A percentile compares a stretch with the other conserved stretches of the same genome.
phyloP scores from a whole-genome alignment of 2,113 vertebrate genomes.

The Vimba vimba region DNA sequence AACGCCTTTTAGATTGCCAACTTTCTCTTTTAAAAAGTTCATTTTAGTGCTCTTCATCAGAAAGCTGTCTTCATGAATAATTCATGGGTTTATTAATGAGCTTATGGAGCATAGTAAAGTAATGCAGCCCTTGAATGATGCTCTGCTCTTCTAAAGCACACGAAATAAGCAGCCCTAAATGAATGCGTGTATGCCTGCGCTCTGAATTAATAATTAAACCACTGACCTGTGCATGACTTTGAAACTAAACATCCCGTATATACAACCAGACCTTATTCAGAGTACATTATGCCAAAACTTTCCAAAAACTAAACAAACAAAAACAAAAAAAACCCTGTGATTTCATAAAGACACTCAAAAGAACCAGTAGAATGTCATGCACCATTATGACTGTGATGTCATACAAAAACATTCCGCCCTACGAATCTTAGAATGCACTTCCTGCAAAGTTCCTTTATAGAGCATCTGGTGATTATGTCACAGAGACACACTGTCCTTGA shows the following conservation, averaged over 20 bases:
- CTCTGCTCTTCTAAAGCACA: conserved; percentile 6
- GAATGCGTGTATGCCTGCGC: conserved; percentile 8
- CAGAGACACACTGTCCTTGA: not conserved
- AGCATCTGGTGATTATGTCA: conserved; percentile 18
- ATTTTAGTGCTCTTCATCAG: conserved; percentile 35
- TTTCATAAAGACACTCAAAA: not conserved
- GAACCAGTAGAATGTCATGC: not conserved
- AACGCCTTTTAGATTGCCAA: not conserved
- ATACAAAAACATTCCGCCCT: not conserved
- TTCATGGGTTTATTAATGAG: conserved; percentile 61
- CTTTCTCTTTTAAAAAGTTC: conserved; percentile 27
- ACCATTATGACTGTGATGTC: not conserved
- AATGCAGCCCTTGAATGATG: conserved; percentile 32
- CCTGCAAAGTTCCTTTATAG: not conserved
- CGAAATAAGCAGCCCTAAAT: conserved; percentile 6
- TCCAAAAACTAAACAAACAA: too few species aligned
- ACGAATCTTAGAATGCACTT: not conserved
- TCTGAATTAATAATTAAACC: conserved; percentile 39
- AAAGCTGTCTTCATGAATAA: conserved; percentile 52
- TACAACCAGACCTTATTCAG: not conserved
- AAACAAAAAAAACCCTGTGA: not conserved
- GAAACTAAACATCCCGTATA: conserved; percentile 16
- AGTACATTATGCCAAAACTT: not conserved
- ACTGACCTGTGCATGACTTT: conserved; percentile 47
- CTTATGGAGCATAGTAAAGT: conserved; percentile 45